A percentile compares a stretch with the other conserved stretches of the same genome.
Evolutionary conservation across 2,797 vertebrate genomes (phyloP).

Genomic region (Masticophis lateralis): DNA sequence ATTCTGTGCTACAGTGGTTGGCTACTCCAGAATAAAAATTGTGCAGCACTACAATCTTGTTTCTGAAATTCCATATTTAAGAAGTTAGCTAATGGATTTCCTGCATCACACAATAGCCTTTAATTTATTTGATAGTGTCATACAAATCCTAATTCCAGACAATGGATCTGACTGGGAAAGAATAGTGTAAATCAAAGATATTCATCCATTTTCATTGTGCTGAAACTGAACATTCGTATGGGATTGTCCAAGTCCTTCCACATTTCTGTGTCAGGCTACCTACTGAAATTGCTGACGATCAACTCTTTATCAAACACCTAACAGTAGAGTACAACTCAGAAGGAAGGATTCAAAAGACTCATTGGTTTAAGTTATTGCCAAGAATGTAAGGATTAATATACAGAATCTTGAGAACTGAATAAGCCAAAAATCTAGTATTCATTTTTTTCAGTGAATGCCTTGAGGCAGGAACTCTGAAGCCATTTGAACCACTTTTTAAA

Average conservation of each 20-base stretch:
- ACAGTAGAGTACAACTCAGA: not conserved
- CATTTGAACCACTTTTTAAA: not conserved
- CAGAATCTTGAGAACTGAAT: not conserved
- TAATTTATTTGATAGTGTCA: not conserved
- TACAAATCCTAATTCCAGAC: not conserved
- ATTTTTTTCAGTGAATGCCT: not conserved
- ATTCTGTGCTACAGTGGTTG: not conserved
- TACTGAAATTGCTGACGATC: not conserved
- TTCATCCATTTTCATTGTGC: not conserved
- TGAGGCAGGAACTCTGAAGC: not conserved
- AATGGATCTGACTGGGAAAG: not conserved
- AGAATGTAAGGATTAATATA: not conserved
- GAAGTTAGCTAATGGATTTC: not conserved
- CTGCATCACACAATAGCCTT: not conserved
- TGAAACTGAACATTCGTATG: not conserved
- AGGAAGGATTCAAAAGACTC: not conserved
- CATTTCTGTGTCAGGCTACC: not conserved
- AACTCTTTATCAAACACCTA: not conserved
- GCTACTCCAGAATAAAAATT: not conserved
- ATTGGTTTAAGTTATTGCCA: not conserved
- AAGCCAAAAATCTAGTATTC: not conserved
- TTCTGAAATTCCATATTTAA: not conserved
- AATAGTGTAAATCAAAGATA: not conserved
- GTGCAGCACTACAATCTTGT: not conserved
- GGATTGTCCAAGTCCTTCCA: not conserved